Evolutionary conservation across 1,140 invertebrate genomes (phyloP).

Genomic region (Chionoecetes opilio): DNA sequence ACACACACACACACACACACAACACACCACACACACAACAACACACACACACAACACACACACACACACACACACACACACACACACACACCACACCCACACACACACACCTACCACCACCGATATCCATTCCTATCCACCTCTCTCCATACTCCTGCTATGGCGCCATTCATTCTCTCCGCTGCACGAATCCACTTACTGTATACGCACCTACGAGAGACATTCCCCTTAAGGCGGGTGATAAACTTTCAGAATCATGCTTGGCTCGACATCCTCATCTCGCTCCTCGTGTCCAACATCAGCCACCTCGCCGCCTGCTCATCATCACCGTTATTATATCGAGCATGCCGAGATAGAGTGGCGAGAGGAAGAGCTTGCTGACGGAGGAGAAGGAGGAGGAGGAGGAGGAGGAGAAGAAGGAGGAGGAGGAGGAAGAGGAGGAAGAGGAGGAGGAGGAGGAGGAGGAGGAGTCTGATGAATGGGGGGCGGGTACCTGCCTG

Average conservation of each 20-base stretch:
- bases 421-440: not conserved
- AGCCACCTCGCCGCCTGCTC: not conserved
- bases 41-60: constrained; percentile 46
- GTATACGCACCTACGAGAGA: constrained; percentile 3
- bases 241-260: constrained; percentile 21
- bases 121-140: not conserved
- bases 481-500: not conserved
- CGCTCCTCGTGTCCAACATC: constrained; percentile 2
- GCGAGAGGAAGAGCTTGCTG: not conserved
- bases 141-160: not conserved
- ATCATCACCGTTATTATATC: constrained; percentile 30
- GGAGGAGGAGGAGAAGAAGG: not conserved
- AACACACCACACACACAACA: too few species aligned
- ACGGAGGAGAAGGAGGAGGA: not conserved
- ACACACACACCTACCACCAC: constrained; percentile 1
- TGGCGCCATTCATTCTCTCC: not conserved
- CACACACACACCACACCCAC: constrained; percentile 54
- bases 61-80: constrained; percentile 55
- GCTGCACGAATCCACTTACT: not conserved
- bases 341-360: not conserved
- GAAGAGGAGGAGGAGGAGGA: not conserved
- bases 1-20: constrained; percentile 56
- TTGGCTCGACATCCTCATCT: not conserved
- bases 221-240: constrained; percentile 3
- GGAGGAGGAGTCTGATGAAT: not conserved